Percentiles rank a stretch among this genome's conserved stretches.
These are phyloP conservation scores for Caenorhabditis remanei DNA, from an alignment of 1,140 invertebrate genomes.

Conservation along the genomic window DNA sequence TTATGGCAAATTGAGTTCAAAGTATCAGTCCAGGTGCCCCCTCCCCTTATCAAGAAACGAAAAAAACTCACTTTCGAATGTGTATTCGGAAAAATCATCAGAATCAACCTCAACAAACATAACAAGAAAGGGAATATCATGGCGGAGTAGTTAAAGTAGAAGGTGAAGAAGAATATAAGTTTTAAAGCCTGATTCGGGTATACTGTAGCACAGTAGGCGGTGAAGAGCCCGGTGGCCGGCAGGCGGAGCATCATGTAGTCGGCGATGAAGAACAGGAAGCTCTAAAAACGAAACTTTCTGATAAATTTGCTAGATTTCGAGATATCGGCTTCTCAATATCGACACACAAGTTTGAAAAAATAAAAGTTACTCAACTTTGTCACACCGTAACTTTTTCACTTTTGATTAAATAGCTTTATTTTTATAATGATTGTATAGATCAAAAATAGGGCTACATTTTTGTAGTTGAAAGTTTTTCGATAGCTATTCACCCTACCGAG, in stretches of 20 bases:
- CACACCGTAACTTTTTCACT: no score
- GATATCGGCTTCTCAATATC: no score
- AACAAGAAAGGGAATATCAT: constrained; percentile 27
- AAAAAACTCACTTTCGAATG: constrained; percentile 17
- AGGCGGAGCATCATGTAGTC: constrained; percentile 44
- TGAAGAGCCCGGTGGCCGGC: constrained; percentile 17
- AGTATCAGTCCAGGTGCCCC: not conserved
- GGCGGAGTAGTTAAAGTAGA: constrained; percentile 42
- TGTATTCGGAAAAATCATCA: constrained; percentile 45
- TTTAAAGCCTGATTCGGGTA: constrained; percentile 37
- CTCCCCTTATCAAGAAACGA: not conserved
- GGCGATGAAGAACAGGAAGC: constrained; percentile 15
- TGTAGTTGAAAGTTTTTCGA: no score
- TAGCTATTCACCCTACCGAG: no score
- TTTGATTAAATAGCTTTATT: no score
- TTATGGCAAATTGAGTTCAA: constrained; percentile 20
- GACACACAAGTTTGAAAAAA: no score
- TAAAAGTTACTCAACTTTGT: no score
- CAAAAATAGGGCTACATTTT: no score
- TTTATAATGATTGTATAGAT: no score
- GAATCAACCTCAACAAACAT: constrained; percentile 17
- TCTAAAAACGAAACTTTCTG: not conserved
- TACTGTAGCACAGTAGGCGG: constrained; percentile 26
- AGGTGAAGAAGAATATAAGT: constrained; percentile 28
- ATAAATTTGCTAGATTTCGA: no score